Base-by-base conservation (phyloP, 2,888 invertebrate genomes). In the Hartigia nigra region DNA sequence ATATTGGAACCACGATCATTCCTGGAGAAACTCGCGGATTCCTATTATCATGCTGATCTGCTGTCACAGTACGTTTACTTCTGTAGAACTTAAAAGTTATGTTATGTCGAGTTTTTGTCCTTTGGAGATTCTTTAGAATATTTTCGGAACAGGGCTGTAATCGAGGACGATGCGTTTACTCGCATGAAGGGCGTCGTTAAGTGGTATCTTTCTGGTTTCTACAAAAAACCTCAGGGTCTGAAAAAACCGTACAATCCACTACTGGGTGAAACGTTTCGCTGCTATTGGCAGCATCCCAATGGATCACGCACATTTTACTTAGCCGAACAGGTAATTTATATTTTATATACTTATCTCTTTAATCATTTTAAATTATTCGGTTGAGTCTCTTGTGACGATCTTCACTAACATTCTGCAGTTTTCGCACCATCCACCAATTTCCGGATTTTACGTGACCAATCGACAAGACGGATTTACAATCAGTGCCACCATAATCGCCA, bases 171-270 rank as follows among this genome's bases (percentile, higher is more conserved):
- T 91, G 97, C 98, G 0, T 98, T 96, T 91, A 95, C 95, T 35
- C 94, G 98, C 81, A 98, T 98, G 95, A 97, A 97, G 89, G 93
- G 94, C 34, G 95, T 98, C 1, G 95, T 97, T 0, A 94, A 95
- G 86, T 98, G 98, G 97, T 98, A 98, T 92, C 93, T 98, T 37
- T 98, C 98, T 0, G 98, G 98, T 1, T 95, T 98, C 89, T 97
- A 98, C 92, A 96, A 98, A 86, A 98, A 98, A 91, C 98, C 98
- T 0, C 97, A 97, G 92, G 98, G 98, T 4, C 93, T 98, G 75
- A 98, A 98, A 92, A 98, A 98, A 91, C 98, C 98, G 0, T 98
- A 98, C 91, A 98, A 98, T 93, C 98, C 98, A 0, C 97, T 98
- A 77, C 93, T 98, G 75, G 98, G 98, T 0, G 98, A 98, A 92